Evolutionary conservation across 1,140 invertebrate genomes (phyloP).

Genomic region (Euwallacea similis): DNA sequence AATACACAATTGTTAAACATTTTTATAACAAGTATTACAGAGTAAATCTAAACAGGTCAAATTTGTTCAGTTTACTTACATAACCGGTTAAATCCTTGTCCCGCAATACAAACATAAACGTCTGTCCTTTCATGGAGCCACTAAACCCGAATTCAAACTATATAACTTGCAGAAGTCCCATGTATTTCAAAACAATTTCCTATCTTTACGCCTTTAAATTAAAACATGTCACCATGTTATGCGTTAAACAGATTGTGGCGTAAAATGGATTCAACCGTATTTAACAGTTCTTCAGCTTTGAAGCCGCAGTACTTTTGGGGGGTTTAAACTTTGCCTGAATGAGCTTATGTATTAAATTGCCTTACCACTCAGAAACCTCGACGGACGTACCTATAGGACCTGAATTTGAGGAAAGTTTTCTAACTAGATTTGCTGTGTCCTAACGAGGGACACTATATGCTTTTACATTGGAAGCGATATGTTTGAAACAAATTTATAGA

Average conservation of each 20-base stretch:
- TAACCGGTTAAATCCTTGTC: too few relatives aligned
- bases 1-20: too few relatives aligned
- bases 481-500: too few relatives aligned
- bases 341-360: conserved; percentile 17
- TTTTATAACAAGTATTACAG: too few relatives aligned
- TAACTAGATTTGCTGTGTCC: background rate
- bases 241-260: conserved; percentile 14
- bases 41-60: too few relatives aligned
- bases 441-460: background rate
- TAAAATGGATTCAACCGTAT: conserved; percentile 14
- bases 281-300: conserved; percentile 9
- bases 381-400: background rate
- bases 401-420: background rate
- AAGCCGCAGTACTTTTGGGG: conserved; percentile 4
- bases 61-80: too few relatives aligned
- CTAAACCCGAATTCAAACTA: background rate
- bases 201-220: background rate
- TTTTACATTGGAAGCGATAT: too few relatives aligned
- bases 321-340: conserved; percentile 7
- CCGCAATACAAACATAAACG: background rate
- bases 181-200: background rate
- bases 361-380: conserved; percentile 8
- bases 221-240: conserved; percentile 11
- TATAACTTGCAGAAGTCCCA: background rate
- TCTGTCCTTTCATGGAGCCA: background rate